These are phyloP conservation scores for Patella ulyssiponensis DNA, from an alignment of 2,888 invertebrate species.

Conservation along the genomic window DNA sequence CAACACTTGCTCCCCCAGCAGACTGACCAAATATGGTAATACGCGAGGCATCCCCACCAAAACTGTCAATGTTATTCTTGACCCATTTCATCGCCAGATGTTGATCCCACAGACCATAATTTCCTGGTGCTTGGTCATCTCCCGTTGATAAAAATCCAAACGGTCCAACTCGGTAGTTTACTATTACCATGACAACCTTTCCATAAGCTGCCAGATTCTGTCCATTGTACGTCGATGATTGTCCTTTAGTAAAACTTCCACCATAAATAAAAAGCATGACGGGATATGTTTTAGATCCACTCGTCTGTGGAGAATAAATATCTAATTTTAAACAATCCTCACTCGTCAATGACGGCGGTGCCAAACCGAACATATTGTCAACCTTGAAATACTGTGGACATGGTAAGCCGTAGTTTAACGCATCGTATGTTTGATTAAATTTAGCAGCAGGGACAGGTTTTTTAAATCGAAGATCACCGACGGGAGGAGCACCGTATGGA, in stretches of 20 bases:
- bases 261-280: slow-evolving; percentile 51
- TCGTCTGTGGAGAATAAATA: slow-evolving; percentile 44
- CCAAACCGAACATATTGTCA: neutral
- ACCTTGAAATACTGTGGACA: slow-evolving; percentile 78
- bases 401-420: slow-evolving; percentile 86
- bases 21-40: slow-evolving; percentile 57
- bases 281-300: slow-evolving; percentile 19
- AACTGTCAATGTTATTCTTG: slow-evolving; percentile 46
- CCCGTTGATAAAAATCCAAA: slow-evolving; percentile 56
- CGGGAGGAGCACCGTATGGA: slow-evolving; percentile 76
- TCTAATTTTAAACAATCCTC: slow-evolving; percentile 56
- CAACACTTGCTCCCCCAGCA: slow-evolving; percentile 50
- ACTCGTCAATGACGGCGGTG: slow-evolving; percentile 26
- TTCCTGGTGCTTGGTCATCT: slow-evolving; percentile 49
- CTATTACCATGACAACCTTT: slow-evolving; percentile 46
- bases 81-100: slow-evolving; percentile 53
- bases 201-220: slow-evolving; percentile 41
- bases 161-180: slow-evolving; percentile 51
- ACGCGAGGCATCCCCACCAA: slow-evolving; percentile 45
- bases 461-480: slow-evolving; percentile 73
- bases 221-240: slow-evolving; percentile 45
- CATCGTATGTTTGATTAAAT: slow-evolving; percentile 79
- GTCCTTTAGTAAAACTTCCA: slow-evolving; percentile 45
- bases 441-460: slow-evolving; percentile 50
- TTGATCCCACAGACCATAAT: slow-evolving; percentile 58